These are phyloP conservation scores for Atta cephalotes DNA, from an alignment of 1,140 invertebrate genomes.

Conservation along the genomic window DNA sequence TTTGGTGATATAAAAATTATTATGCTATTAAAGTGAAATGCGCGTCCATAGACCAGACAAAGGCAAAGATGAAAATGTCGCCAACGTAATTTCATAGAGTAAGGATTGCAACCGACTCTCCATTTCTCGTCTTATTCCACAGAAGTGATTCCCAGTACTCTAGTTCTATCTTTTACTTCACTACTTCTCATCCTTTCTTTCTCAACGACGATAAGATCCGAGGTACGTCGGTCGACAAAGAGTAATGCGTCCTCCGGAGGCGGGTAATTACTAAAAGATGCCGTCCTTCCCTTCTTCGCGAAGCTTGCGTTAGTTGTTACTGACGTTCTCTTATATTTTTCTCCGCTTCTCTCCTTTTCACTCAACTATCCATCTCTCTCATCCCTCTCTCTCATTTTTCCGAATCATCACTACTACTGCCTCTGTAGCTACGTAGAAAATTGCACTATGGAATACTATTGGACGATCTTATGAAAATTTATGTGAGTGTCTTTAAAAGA, in stretches of 20 bases:
- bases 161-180: conserved; percentile 30
- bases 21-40: conserved; percentile 8
- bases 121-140: conserved; percentile 26
- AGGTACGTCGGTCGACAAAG: conserved; percentile 68
- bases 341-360: conserved; percentile 18
- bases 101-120: conserved; percentile 31
- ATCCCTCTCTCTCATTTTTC: neutral
- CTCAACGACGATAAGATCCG: conserved; percentile 62
- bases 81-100: conserved; percentile 48
- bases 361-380: neutral
- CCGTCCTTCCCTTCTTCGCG: conserved; percentile 47
- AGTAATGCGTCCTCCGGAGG: conserved; percentile 71
- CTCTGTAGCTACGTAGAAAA: conserved; percentile 14
- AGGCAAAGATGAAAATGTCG: conserved; percentile 52
- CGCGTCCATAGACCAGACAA: neutral
- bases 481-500: conserved; percentile 5
- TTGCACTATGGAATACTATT: neutral
- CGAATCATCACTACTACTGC: conserved; percentile 14
- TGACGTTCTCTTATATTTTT: conserved; percentile 53
- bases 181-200: conserved; percentile 27
- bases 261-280: conserved; percentile 75
- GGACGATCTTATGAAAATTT: conserved; percentile 35
- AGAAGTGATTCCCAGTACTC: conserved; percentile 44
- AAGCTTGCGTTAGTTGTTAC: conserved; percentile 53
- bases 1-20: neutral